Conservation (phyloP, 2,113 vertebrate species). For the Genyomyrus donnyi region DNA sequence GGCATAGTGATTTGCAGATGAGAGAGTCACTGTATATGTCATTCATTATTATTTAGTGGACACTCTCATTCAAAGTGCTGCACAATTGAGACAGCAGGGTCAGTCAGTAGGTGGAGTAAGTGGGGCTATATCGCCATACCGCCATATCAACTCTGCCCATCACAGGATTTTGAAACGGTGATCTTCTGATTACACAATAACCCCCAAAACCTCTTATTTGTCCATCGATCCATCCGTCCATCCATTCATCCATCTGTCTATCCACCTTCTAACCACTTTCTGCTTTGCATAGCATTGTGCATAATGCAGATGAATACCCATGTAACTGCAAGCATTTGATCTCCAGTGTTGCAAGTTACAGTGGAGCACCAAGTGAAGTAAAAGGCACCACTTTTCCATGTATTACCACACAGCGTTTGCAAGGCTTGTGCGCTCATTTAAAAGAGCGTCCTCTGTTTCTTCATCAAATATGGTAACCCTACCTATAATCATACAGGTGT, state of each 20-base stretch:
- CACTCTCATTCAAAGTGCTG: neutral
- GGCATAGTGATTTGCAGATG: neutral
- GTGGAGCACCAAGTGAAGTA: neutral
- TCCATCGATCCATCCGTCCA: neutral
- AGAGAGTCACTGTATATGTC: neutral
- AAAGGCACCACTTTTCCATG: neutral
- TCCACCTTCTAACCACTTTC: neutral
- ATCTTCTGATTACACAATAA: neutral
- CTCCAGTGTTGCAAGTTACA: neutral
- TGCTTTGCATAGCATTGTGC: neutral
- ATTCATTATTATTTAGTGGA: neutral
- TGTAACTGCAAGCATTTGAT: neutral
- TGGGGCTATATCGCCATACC: too few species aligned
- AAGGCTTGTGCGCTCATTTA: too few species aligned
- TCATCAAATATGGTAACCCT: too few species aligned
- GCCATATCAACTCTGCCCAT: neutral
- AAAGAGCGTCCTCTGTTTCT: too few species aligned
- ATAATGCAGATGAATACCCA: neutral
- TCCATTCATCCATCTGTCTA: neutral
- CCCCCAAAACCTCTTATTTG: neutral
- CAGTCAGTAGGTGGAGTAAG: neutral
- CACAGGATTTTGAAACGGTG: neutral
- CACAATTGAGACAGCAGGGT: neutral
- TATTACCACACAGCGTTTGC: too few species aligned
- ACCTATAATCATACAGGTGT: neutral